A percentile compares a stretch with the other conserved stretches of the same genome.
Evolutionary conservation across 2,888 invertebrate genomes (phyloP).

Genomic region (Ophion obscuratus): DNA sequence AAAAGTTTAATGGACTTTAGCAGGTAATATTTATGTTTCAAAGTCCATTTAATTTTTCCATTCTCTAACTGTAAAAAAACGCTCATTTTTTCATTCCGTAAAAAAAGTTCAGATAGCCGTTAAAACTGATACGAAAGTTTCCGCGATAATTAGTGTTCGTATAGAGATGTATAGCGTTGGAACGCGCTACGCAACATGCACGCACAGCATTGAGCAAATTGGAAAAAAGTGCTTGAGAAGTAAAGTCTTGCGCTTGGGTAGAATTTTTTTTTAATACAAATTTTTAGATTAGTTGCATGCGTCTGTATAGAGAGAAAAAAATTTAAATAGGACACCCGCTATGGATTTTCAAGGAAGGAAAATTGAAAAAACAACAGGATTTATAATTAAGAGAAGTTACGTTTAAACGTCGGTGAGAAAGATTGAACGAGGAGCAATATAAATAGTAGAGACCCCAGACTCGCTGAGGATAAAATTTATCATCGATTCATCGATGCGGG

Average conservation of each 20-base stretch:
- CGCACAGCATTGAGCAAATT: background rate
- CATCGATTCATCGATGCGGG: slow-evolving; percentile 35
- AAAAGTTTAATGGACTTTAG: background rate
- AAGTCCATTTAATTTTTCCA: background rate
- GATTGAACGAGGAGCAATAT: slow-evolving; percentile 1
- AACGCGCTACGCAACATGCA: slow-evolving; percentile 1
- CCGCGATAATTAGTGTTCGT: no score
- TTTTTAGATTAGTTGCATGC: slow-evolving; percentile 56
- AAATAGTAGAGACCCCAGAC: background rate
- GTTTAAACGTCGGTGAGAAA: background rate
- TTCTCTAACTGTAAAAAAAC: slow-evolving; percentile 3
- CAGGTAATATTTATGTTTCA: no score
- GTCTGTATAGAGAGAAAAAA: background rate
- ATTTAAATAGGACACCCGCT: background rate
- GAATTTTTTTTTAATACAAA: slow-evolving; percentile 15
- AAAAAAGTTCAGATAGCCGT: no score
- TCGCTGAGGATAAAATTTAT: slow-evolving; percentile 13
- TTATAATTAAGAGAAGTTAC: slow-evolving; percentile 21
- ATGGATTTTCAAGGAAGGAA: background rate
- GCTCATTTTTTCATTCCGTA: slow-evolving; percentile 1
- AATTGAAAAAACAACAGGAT: slow-evolving; percentile 17
- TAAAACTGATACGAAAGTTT: no score
- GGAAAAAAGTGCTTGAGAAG: slow-evolving; percentile 23
- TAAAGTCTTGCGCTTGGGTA: slow-evolving; percentile 45
- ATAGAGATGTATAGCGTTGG: no score